Evolutionary conservation across 2,113 vertebrate genomes (phyloP), one percentile per base, ranked within the genome.

Genomic region (Proterorhinus semilunaris): DNA sequence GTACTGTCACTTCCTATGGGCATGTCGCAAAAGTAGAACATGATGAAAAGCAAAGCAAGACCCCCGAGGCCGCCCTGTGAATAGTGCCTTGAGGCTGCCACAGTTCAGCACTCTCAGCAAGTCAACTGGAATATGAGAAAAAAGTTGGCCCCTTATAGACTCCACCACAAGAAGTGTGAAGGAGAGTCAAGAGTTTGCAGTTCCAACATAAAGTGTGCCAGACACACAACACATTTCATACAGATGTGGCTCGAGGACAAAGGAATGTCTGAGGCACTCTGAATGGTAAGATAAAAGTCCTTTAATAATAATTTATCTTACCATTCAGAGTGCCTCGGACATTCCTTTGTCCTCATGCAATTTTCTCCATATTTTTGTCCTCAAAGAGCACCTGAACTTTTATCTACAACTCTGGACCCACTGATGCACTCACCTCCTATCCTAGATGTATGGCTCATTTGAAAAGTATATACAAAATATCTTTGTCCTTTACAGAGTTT

Each of bases 31-130:
- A 84, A 79, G 77, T 76, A 76, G 75, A 75, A 70, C 73, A 83
- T 89, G 88, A 91, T 88, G 87, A 88, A 89, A 89, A 84, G 83
- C 69, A 73, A 81, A 86, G 90, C 63, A 86, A 83, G 69, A 77
- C 76, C 87, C 82, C 42, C 46, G 62, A 21, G 59, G 87, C 82
- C 78, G 72, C 78, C 82, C 87, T 86, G 70, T 72, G 70, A 86
- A 90, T 69, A 51, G 66, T 59, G 86, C 87, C 87, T 79, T 16
- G 58, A 81, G 88, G 87, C 80, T 46, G 59, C 27, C 68, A 64
- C 21, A 74, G 66, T 65, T 73, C 79, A 87, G 87, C 85, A 65
- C 65, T 67, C 78, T 89, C 88, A 90, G 88, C 87, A 87, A 85
- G 78, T 87, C 81, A 75, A 64, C 69, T 3, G 4, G 65, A 81